These are phyloP conservation scores for Schizopygopsis malacanthus DNA, from an alignment of 2,797 vertebrate species.

Conservation along the genomic window DNA sequence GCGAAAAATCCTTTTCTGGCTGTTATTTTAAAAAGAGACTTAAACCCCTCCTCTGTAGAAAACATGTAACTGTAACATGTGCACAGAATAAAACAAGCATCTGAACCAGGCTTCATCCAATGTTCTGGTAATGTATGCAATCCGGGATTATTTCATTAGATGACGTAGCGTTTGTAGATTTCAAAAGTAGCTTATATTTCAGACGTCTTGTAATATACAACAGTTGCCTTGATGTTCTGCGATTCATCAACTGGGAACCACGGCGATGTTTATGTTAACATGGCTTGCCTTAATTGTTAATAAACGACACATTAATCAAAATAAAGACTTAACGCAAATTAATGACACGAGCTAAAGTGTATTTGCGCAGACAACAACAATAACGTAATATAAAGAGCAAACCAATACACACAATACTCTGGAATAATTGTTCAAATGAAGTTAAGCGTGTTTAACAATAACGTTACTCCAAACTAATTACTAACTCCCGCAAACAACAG, in stretches of 20 bases:
- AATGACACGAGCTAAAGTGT: background rate
- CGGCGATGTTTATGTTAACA: background rate
- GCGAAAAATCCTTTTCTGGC: background rate
- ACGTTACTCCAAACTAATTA: background rate
- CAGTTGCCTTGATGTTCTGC: background rate
- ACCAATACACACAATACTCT: too few species aligned
- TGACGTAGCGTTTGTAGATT: too few species aligned
- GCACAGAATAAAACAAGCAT: background rate
- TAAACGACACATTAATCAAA: background rate
- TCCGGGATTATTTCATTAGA: background rate
- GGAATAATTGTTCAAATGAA: background rate
- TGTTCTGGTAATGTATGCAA: background rate
- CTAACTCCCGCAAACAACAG: background rate
- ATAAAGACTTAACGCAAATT: background rate
- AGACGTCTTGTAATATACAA: too few species aligned
- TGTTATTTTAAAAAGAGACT: background rate
- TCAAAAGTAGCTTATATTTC: background rate
- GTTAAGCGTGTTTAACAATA: too few species aligned
- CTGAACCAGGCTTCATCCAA: background rate
- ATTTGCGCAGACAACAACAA: background rate
- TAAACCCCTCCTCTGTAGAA: background rate
- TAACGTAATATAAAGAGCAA: background rate
- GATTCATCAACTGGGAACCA: background rate
- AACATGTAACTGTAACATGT: background rate
- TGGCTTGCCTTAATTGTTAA: background rate